These are phyloP conservation scores for Geodia barretti DNA, from an alignment of 37 sponge, comb jelly and placozoan species.

Conservation along the genomic window DNA sequence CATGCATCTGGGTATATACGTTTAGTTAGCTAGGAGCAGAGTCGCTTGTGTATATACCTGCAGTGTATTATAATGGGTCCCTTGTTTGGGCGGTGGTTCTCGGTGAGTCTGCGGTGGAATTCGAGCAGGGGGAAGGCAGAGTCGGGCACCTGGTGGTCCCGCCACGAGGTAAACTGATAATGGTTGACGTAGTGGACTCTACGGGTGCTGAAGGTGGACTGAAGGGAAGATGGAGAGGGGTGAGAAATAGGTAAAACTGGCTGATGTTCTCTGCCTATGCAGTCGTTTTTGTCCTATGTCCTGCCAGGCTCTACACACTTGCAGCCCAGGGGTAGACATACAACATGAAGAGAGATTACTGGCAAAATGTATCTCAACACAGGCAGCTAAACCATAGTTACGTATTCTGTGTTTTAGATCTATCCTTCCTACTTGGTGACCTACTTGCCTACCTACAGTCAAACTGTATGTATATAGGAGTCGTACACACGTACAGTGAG, in stretches of 20 bases:
- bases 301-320: too few species aligned
- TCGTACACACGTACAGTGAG: conserved; percentile 38
- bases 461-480: too few species aligned
- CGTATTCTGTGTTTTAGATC: too few species aligned
- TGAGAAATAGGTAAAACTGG: not conserved
- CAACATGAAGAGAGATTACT: too few species aligned
- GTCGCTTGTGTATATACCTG: not conserved
- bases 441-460: too few species aligned
- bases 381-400: too few species aligned
- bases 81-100: not conserved
- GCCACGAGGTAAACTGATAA: conserved; percentile 44
- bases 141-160: conserved; percentile 22
- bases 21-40: not conserved
- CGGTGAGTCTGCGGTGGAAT: not conserved
- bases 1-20: too few species aligned
- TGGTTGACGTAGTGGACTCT: conserved; percentile 9
- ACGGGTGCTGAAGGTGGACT: conserved; percentile 1
- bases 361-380: too few species aligned
- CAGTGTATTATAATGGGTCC: conserved; percentile 8
- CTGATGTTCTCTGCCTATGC: too few species aligned
- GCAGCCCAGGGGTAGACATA: too few species aligned
- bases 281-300: too few species aligned
- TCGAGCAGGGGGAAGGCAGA: conserved; percentile 5
- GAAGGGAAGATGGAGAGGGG: not conserved
- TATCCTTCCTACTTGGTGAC: too few species aligned